Percentiles rank a stretch among this genome's conserved stretches.
These are phyloP conservation scores for Heliconius cydno DNA, from an alignment of 2,888 invertebrate species.

Conservation along the genomic window DNA sequence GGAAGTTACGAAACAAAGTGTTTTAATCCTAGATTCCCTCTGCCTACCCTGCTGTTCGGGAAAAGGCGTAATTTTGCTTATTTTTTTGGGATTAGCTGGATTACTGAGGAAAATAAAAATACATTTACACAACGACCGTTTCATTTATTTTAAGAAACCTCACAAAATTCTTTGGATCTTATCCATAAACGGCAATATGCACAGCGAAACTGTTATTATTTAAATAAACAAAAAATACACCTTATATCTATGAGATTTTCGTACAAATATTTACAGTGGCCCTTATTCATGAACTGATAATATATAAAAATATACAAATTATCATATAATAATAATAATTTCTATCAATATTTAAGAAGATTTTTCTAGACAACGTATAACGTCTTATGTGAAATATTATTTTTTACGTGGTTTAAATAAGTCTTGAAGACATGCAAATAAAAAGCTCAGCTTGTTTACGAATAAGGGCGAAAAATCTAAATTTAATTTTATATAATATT, in stretches of 20 bases:
- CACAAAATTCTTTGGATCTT: constrained; percentile 82
- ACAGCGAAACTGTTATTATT: constrained; percentile 71
- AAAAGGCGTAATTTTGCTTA: too few relatives aligned
- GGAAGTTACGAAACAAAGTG: background rate
- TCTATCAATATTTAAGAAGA: background rate
- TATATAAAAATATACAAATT: constrained; percentile 2
- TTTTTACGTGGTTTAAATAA: background rate
- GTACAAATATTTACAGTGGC: constrained; percentile 74
- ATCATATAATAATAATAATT: constrained; percentile 8
- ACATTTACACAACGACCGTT: constrained; percentile 74
- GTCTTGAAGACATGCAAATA: constrained; percentile 27
- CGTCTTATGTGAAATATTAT: background rate
- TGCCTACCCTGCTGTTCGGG: too few relatives aligned
- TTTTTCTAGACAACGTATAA: background rate
- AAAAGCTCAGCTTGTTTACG: constrained; percentile 48
- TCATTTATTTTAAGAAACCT: constrained; percentile 78
- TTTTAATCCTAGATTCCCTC: background rate
- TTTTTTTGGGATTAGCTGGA: background rate
- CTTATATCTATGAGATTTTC: constrained; percentile 57
- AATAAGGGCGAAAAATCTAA: constrained; percentile 61
- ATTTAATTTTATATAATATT: constrained; percentile 65
- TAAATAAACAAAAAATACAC: constrained; percentile 58
- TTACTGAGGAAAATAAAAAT: constrained; percentile 56
- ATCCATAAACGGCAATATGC: constrained; percentile 81
- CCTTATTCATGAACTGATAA: constrained; percentile 61